Conservation (phyloP, 2,113 vertebrate genomes). For the Centrocercus urophasianus region DNA sequence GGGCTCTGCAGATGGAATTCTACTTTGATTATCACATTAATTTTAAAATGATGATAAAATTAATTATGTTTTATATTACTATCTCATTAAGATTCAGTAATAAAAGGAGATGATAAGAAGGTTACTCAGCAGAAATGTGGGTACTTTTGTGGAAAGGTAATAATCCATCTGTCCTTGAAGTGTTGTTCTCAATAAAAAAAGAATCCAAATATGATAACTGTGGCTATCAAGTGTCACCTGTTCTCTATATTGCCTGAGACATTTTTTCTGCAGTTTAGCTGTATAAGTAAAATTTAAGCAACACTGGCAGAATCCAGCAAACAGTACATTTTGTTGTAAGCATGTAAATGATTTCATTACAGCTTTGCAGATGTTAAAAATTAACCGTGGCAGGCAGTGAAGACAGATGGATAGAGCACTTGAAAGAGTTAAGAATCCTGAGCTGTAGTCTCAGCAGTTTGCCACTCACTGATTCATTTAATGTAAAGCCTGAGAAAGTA, state of each 20-base stretch:
- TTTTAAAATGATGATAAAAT: not conserved
- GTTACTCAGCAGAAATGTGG: not conserved
- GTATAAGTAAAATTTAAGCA: not conserved
- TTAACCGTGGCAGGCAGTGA: not conserved
- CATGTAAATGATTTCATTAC: not conserved
- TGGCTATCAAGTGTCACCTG: not conserved
- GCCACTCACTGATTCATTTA: not conserved
- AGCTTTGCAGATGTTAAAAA: not conserved
- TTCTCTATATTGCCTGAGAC: not conserved
- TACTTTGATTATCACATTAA: not conserved
- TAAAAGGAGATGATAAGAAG: slow-evolving; percentile 11
- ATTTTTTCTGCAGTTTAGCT: not conserved
- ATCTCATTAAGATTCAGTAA: not conserved
- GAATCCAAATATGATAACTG: not conserved
- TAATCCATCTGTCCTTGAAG: slow-evolving; percentile 23
- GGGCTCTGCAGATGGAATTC: not conserved
- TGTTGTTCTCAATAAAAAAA: not conserved
- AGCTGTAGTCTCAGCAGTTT: not conserved
- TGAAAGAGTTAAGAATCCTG: not conserved
- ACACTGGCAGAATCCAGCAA: not conserved
- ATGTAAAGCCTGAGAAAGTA: not conserved
- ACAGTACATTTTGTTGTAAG: not conserved
- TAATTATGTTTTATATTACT: not conserved
- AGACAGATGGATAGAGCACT: not conserved
- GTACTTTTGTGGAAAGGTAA: not conserved